A percentile compares a stretch with the other conserved stretches of the same genome.
Evolutionary conservation across 2,797 vertebrate genomes (phyloP).

Genomic region (Rhincodon typus): DNA sequence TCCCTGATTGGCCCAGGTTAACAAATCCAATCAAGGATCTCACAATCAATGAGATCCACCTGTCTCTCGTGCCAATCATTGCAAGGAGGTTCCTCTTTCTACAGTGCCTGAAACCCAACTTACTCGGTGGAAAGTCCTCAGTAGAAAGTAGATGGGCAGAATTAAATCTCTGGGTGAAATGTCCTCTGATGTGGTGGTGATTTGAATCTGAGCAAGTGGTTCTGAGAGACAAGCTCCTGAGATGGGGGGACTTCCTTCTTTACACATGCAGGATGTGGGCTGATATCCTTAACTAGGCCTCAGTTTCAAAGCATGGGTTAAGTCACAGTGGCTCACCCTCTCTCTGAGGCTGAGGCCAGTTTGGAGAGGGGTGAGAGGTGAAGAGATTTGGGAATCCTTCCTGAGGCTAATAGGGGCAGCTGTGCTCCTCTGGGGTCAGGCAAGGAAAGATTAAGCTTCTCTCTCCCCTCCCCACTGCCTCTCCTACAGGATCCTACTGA

Average conservation of each 20-base stretch:
- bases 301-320: not conserved
- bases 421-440: not conserved
- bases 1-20: no score
- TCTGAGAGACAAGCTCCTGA: not conserved
- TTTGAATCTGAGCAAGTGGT: not conserved
- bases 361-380: not conserved
- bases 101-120: not conserved
- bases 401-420: not conserved
- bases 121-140: not conserved
- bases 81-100: not conserved
- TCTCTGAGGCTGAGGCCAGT: not conserved
- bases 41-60: no score
- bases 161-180: not conserved
- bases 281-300: not conserved
- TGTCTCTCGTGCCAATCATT: no score
- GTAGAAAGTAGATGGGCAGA: no score
- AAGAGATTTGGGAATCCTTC: not conserved
- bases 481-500: not conserved
- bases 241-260: not conserved
- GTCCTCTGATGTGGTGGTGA: not conserved
- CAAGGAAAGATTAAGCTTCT: not conserved
- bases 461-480: rapidly evolving
- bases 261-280: not conserved
- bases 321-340: not conserved
- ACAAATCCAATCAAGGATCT: no score